Conservation (phyloP, 2,113 vertebrate genomes). For the Herpetotheres cachinnans region DNA sequence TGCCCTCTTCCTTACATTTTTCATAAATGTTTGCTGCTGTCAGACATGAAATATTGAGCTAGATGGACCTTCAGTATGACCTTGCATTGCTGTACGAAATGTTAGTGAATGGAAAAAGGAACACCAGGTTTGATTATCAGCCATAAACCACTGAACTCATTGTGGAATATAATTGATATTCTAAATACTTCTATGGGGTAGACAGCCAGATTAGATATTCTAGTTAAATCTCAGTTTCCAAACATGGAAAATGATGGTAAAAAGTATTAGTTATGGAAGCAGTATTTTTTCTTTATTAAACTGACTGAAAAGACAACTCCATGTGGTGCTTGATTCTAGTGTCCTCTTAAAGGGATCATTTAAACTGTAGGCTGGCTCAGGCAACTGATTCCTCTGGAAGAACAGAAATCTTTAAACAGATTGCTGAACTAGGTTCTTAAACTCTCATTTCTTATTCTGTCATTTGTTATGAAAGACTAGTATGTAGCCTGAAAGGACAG, state of each 20-base stretch:
- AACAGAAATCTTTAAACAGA: not conserved
- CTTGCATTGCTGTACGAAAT: not conserved
- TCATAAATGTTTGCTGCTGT: not conserved
- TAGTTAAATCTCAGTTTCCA: not conserved
- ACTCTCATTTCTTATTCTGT: not conserved
- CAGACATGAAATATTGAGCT: not conserved
- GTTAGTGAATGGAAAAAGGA: not conserved
- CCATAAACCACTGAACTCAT: not conserved
- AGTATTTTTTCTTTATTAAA: not conserved
- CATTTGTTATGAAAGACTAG: not conserved
- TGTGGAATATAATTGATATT: not conserved
- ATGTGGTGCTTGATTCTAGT: not conserved
- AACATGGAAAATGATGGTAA: not conserved
- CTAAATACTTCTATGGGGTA: not conserved
- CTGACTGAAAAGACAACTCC: not conserved
- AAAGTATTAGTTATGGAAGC: not conserved
- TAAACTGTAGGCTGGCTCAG: not conserved
- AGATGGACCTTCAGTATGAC: not conserved
- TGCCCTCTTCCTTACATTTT: not conserved
- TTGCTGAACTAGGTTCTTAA: not conserved
- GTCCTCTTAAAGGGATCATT: not conserved
- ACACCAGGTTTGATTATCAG: not conserved
- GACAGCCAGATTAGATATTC: not conserved
- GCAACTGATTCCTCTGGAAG: not conserved
- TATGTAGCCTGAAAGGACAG: not conserved